Conservation (phyloP, 2,113 vertebrate species). For the Cinclus cinclus region DNA sequence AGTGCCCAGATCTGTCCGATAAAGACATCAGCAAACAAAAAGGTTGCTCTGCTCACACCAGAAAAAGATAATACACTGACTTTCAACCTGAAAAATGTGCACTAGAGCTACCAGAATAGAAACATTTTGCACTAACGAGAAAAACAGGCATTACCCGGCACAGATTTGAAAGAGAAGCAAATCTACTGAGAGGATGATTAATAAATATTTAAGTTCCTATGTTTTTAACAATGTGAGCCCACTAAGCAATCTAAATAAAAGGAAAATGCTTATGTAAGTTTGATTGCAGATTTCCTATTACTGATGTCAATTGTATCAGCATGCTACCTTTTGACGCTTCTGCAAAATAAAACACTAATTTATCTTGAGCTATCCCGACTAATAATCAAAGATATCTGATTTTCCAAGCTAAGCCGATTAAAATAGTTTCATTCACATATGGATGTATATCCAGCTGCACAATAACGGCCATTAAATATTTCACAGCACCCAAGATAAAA, state of each 20-base stretch:
- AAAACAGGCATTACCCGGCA: background rate
- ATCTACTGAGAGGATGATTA: conserved; percentile 5
- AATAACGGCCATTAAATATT: conserved; percentile 69
- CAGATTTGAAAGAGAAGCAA: conserved; percentile 24
- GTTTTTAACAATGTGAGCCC: background rate
- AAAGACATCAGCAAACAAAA: conserved; percentile 40
- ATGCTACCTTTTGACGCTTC: conserved; percentile 24
- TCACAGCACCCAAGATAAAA: conserved; percentile 31
- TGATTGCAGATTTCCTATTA: conserved; percentile 14
- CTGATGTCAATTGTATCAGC: background rate
- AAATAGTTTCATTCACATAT: conserved; percentile 69
- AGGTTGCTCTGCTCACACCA: background rate
- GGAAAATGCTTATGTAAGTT: conserved; percentile 55
- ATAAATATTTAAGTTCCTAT: conserved; percentile 31
- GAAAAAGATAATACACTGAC: background rate
- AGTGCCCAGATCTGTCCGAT: conserved; percentile 6
- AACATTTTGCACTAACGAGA: background rate
- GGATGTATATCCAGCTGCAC: conserved; percentile 62
- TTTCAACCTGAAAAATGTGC: conserved; percentile 3
- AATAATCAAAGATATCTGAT: conserved; percentile 58
- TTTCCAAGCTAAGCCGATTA: conserved; percentile 59
- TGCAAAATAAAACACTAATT: conserved; percentile 67
- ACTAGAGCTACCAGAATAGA: conserved; percentile 7
- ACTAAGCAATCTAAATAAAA: conserved; percentile 30
- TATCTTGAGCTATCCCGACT: conserved; percentile 58